Percentiles rank a stretch among this genome's conserved stretches.
Evolutionary conservation across 2,888 invertebrate genomes (phyloP).

Genomic region (Stenolophus ochropezus): DNA sequence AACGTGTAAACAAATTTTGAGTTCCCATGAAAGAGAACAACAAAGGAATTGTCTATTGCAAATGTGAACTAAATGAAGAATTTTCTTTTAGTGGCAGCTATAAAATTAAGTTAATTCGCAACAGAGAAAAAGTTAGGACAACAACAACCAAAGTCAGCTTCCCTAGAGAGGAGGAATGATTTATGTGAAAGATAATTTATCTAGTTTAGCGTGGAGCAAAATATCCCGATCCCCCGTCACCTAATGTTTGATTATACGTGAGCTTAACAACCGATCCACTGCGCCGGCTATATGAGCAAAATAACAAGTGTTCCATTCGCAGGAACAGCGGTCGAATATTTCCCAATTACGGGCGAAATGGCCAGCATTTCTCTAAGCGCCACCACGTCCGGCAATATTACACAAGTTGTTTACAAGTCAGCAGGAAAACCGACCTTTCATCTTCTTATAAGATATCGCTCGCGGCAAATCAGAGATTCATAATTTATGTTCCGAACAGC

Average conservation of each 20-base stretch:
- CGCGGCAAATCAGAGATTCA: slow-evolving; percentile 42
- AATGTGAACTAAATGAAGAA: neutral
- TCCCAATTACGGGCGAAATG: slow-evolving; percentile 51
- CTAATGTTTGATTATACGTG: slow-evolving; percentile 38
- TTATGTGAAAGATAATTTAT: slow-evolving; percentile 28
- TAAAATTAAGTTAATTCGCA: neutral
- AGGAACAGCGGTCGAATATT: slow-evolving; percentile 52
- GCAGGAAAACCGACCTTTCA: slow-evolving; percentile 35
- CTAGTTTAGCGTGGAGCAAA: slow-evolving; percentile 1
- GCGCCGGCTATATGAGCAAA: slow-evolving; percentile 19
- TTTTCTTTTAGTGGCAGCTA: neutral
- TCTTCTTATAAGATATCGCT: slow-evolving; percentile 36
- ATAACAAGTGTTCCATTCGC: slow-evolving; percentile 43
- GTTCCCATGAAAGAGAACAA: neutral
- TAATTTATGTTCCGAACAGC: slow-evolving; percentile 43
- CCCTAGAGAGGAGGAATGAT: neutral
- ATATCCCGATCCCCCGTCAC: neutral
- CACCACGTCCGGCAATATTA: slow-evolving; percentile 46
- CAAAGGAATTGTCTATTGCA: neutral
- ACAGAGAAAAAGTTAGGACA: neutral
- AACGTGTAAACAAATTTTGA: no score
- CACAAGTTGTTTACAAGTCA: slow-evolving; percentile 51
- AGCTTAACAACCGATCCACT: neutral
- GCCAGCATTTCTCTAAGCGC: slow-evolving; percentile 42
- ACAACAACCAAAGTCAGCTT: neutral